Evolutionary conservation across 2,113 vertebrate species (phyloP), one percentile per base, ranked within the genome.

Genomic region (Pachyramphus minor): DNA sequence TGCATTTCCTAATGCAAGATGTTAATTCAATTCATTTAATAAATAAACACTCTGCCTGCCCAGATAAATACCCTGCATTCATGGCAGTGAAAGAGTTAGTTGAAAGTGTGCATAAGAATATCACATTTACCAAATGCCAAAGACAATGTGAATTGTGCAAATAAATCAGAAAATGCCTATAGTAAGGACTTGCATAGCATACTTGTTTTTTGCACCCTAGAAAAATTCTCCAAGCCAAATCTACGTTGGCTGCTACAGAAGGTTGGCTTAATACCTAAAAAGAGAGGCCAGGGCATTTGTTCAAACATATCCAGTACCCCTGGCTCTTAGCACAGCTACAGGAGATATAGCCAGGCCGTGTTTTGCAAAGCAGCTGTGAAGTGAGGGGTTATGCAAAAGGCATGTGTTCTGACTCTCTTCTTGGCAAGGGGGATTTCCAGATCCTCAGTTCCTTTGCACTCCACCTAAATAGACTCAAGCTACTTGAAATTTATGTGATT

Each of bases 291-390:
- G 90, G 90, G 87, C 64, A 77, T 42, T 93, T 83, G 63, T 94
- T 96, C 93, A 96, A 93, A 91, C 67, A 86, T 74, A 85, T 80
- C 66, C 63, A 77, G 68, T 77, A 90, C 67, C 68, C 56, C 83
- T 83, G 90, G 85, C 90, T 93, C 92, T 12, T 2, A 89, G 64
- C 14, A 2, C 21, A 93, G 72, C 35, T 85, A 33, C 42, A 6
- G 24, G 24, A 89, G 35, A 68, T 74, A 55, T 9, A 95, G 35
- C 84, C 84, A 94, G 84, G 42, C 50, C 4, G 3, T 88, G 67
- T 94, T 95, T 93, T 90, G 84, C 85, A 96, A 90, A 90, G 87
- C 68, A 91, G 63, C 92, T 94, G 90, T 87, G 93, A 95, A 86
- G 33, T 42, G 82, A 90, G 39, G 56, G 79, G 82, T 91, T 96